Conservation (phyloP, 23 tunicate genomes). For the Ciona savignyi region DNA sequence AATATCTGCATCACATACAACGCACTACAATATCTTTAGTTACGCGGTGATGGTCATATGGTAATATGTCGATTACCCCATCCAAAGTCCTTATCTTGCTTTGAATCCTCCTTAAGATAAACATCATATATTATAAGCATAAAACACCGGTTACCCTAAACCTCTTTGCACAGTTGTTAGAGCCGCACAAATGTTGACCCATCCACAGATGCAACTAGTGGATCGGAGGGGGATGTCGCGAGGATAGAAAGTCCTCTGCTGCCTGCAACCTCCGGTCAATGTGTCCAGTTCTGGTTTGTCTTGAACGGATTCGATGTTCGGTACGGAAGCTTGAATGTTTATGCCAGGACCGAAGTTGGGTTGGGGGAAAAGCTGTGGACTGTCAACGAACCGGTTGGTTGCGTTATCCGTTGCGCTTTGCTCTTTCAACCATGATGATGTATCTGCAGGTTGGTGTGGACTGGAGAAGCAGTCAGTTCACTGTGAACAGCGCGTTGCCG, state of each 20-base stretch:
- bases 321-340: slow-evolving; percentile 68
- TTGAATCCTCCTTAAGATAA: too few species aligned
- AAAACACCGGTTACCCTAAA: too few species aligned
- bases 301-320: slow-evolving; percentile 31
- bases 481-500: slow-evolving; percentile 31
- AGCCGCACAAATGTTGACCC: too few species aligned
- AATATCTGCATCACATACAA: too few species aligned
- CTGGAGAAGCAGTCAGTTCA: slow-evolving; percentile 58
- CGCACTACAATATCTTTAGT: too few species aligned
- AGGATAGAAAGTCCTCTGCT: slow-evolving; percentile 54
- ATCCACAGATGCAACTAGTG: slow-evolving; percentile 9
- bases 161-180: too few species aligned
- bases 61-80: too few species aligned
- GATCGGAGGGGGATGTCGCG: slow-evolving; percentile 43
- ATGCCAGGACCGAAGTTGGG: slow-evolving; percentile 54
- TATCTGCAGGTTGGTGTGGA: slow-evolving; percentile 30
- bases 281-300: slow-evolving; percentile 68
- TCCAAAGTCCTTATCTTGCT: too few species aligned
- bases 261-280: slow-evolving; percentile 49
- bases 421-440: background rate
- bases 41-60: too few species aligned
- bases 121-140: too few species aligned
- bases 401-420: background rate
- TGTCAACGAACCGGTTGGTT: slow-evolving; percentile 37
- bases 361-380: slow-evolving; percentile 45